Conservation (phyloP, 2,888 invertebrate genomes). For the Saturnia pavonia region DNA sequence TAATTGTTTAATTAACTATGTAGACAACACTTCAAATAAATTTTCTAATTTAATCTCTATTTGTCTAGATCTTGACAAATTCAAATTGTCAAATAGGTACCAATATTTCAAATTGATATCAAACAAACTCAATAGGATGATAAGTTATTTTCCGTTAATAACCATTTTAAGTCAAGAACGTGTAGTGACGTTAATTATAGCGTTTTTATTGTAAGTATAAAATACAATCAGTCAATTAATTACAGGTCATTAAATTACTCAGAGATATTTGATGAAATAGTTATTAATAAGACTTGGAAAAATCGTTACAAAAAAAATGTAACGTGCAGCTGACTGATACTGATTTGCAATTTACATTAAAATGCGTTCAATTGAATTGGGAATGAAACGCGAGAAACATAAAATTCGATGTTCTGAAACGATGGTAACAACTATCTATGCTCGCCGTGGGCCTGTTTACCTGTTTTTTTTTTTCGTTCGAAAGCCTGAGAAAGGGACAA, state of each 20-base stretch:
- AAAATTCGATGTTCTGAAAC: constrained; percentile 47
- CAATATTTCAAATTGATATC: not conserved
- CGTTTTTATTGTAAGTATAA: not conserved
- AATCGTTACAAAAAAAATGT: not conserved
- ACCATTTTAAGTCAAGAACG: not conserved
- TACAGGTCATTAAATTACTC: not conserved
- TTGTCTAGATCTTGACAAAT: no score
- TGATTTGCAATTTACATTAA: constrained; percentile 46
- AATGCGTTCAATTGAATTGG: constrained; percentile 50
- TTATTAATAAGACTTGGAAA: not conserved
- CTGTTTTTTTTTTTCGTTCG: constrained; percentile 64
- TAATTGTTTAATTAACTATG: not conserved
- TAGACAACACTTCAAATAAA: not conserved
- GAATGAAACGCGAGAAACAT: constrained; percentile 42
- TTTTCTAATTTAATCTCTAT: not conserved
- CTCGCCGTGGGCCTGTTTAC: constrained; percentile 65
- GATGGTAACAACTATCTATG: constrained; percentile 44
- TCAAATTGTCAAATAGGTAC: not conserved
- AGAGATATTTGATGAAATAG: not conserved
- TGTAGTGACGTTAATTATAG: not conserved
- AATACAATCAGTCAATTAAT: not conserved
- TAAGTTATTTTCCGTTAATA: not conserved
- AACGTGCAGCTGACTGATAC: not conserved
- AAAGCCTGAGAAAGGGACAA: constrained; percentile 42
- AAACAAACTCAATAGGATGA: no score